Conservation (phyloP, 1,140 invertebrate species). For the Drosophila leontia region DNA sequence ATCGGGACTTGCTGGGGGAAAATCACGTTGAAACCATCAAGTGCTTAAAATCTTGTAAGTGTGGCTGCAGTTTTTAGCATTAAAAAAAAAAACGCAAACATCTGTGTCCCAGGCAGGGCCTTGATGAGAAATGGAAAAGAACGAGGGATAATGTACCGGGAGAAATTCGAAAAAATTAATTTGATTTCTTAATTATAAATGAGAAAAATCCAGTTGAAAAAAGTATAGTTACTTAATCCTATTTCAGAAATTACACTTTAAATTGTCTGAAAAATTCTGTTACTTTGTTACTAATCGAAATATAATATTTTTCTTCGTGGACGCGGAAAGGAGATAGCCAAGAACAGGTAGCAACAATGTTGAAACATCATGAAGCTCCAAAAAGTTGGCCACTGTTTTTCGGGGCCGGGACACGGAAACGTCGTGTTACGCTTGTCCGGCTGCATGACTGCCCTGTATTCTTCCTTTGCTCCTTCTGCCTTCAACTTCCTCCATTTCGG, state of each 20-base stretch:
- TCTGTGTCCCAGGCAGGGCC: background rate
- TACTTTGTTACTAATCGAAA: background rate
- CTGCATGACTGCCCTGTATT: constrained; percentile 66
- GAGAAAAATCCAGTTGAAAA: background rate
- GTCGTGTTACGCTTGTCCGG: constrained; percentile 80
- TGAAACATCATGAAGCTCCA: constrained; percentile 46
- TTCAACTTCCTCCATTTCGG: constrained; percentile 6
- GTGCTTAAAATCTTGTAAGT: constrained; percentile 45
- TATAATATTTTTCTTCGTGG: constrained; percentile 14
- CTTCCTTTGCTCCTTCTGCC: constrained; percentile 27
- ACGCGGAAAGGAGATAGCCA: constrained; percentile 7
- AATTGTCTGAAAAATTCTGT: background rate
- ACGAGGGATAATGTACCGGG: background rate
- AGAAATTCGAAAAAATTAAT: background rate
- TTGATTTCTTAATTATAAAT: background rate
- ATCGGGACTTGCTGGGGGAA: constrained; percentile 46
- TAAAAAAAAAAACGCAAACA: constrained; percentile 6
- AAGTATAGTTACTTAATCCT: background rate
- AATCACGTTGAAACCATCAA: constrained; percentile 78
- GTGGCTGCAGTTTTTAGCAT: constrained; percentile 27
- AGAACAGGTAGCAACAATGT: constrained; percentile 60
- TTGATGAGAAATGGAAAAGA: constrained; percentile 4
- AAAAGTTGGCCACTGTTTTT: constrained; percentile 64
- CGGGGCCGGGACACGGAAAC: constrained; percentile 63
- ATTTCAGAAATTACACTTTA: too few species aligned